Evolutionary conservation across 2,797 vertebrate species (phyloP).

Genomic region (Emys orbicularis): DNA sequence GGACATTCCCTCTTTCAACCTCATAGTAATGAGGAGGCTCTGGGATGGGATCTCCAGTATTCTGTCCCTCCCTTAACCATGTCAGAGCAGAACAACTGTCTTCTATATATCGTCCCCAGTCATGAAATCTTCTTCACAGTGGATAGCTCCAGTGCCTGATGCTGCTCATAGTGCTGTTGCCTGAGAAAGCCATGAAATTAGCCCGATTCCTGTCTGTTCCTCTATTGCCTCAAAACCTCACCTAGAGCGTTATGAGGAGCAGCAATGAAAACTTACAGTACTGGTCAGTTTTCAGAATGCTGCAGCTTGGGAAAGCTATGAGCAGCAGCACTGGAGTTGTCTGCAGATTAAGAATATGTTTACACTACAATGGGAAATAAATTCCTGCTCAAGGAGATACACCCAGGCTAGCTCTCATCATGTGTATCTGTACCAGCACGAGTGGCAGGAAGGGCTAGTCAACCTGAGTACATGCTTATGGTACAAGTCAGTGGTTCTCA

Average conservation of each 20-base stretch:
- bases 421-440: too few relatives aligned
- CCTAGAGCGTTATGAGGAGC: background rate
- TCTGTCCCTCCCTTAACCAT: background rate
- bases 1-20: background rate
- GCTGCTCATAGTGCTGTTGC: too few relatives aligned
- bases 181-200: background rate
- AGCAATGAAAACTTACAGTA: background rate
- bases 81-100: background rate
- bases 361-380: too few relatives aligned
- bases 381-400: too few relatives aligned
- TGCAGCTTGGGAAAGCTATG: background rate
- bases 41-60: background rate
- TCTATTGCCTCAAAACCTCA: background rate
- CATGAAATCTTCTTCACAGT: background rate
- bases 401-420: too few relatives aligned
- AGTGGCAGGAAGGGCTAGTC: too few relatives aligned
- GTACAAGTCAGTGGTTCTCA: too few relatives aligned
- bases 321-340: background rate
- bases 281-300: background rate
- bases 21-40: too few relatives aligned
- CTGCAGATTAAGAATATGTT: background rate
- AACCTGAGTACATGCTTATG: too few relatives aligned
- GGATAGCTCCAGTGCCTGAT: background rate
- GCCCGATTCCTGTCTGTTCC: background rate
- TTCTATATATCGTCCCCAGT: background rate